A percentile compares a stretch with the other conserved stretches of the same genome.
These are phyloP conservation scores for Hippocampus abdominalis DNA, from an alignment of 2,113 vertebrate genomes.

Conservation along the genomic window DNA sequence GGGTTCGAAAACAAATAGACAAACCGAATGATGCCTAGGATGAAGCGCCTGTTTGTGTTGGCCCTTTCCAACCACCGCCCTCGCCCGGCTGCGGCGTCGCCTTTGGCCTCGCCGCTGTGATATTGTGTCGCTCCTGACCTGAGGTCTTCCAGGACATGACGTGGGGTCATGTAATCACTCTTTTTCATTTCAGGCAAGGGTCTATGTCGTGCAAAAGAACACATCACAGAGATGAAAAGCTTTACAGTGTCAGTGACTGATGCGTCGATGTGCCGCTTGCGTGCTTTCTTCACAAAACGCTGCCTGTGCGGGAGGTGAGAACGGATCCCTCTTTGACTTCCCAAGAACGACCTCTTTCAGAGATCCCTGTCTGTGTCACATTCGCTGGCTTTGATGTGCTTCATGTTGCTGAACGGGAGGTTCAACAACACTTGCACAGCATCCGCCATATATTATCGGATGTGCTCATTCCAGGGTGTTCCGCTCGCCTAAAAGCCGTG, in stretches of 20 bases:
- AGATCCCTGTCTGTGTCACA: slow-evolving; percentile 43
- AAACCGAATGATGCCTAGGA: slow-evolving; percentile 16
- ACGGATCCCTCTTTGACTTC: slow-evolving; percentile 54
- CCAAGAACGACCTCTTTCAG: slow-evolving; percentile 34
- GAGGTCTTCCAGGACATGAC: background rate
- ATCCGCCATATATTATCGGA: no score
- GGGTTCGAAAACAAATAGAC: slow-evolving; percentile 12
- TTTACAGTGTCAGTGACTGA: background rate
- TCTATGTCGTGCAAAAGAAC: background rate
- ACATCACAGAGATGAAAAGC: background rate
- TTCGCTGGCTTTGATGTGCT: slow-evolving; percentile 16
- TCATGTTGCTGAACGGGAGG: slow-evolving; percentile 34
- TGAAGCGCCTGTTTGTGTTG: slow-evolving; percentile 6
- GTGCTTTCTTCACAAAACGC: slow-evolving; percentile 3
- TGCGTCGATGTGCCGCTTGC: background rate
- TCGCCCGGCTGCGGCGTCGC: slow-evolving; percentile 25
- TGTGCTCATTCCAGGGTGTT: no score
- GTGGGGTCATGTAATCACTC: background rate
- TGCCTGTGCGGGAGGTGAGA: slow-evolving; percentile 35
- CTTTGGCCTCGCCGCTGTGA: slow-evolving; percentile 10
- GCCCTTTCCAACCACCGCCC: background rate
- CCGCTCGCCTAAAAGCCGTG: no score
- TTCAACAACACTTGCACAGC: background rate
- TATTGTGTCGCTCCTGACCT: slow-evolving; percentile 3
- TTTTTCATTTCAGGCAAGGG: background rate